These are phyloP conservation scores for Sander vitreus DNA, from an alignment of 2,113 vertebrate species.

Conservation along the genomic window DNA sequence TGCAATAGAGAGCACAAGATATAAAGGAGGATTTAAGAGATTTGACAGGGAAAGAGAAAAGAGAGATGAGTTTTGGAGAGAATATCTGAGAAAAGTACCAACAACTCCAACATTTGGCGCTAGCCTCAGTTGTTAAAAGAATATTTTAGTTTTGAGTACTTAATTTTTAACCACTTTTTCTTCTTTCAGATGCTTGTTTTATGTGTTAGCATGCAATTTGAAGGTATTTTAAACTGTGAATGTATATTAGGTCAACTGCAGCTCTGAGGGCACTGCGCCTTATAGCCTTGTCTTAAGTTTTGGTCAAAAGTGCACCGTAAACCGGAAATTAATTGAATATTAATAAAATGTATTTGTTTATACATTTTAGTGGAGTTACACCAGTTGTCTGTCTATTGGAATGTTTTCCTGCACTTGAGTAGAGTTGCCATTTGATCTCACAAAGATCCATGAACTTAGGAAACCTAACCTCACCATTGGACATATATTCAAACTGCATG, in stretches of 20 bases:
- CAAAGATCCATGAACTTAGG: not conserved
- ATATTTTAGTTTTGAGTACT: not conserved
- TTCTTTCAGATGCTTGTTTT: slow-evolving; percentile 17
- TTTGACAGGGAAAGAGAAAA: slow-evolving; percentile 14
- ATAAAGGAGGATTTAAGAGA: slow-evolving; percentile 29
- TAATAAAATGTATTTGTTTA: too few relatives aligned
- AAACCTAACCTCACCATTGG: not conserved
- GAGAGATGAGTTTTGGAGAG: slow-evolving; percentile 1
- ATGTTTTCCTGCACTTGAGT: not conserved
- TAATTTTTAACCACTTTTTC: not conserved
- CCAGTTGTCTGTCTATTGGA: not conserved
- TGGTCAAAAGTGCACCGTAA: not conserved
- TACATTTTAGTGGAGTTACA: not conserved
- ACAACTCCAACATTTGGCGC: not conserved
- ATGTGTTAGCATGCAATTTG: not conserved
- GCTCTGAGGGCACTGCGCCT: not conserved
- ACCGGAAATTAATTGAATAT: not conserved
- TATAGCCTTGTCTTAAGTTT: not conserved
- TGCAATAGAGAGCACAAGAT: slow-evolving; percentile 14
- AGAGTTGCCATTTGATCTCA: not conserved
- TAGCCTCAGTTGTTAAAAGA: not conserved
- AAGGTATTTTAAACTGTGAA: not conserved
- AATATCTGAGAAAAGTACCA: slow-evolving; percentile 11
- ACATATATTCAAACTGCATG: not conserved
- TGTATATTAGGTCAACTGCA: not conserved